A percentile compares a stretch with the other conserved stretches of the same genome.
These are phyloP conservation scores for Lasiurus borealis DNA, from an alignment of 2,113 vertebrate species.

Conservation along the genomic window DNA sequence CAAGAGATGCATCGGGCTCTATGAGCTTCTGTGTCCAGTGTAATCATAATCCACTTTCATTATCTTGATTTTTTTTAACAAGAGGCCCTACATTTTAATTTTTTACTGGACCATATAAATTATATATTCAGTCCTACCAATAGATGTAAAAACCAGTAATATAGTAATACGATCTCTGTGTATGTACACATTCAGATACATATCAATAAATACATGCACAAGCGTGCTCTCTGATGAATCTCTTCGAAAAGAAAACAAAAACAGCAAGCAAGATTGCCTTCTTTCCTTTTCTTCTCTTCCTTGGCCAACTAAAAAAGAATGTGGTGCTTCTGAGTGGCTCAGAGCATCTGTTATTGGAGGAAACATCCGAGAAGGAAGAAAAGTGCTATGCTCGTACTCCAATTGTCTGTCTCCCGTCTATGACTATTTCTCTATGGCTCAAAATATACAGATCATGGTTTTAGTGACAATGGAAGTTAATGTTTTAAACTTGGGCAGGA, in stretches of 20 bases:
- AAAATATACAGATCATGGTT: background rate
- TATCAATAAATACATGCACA: background rate
- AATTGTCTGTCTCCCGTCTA: background rate
- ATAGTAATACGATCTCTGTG: background rate
- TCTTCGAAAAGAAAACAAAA: background rate
- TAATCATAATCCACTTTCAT: background rate
- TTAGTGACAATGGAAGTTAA: background rate
- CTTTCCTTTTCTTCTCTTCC: background rate
- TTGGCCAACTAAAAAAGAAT: background rate
- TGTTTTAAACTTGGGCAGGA: background rate
- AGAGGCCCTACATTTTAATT: background rate
- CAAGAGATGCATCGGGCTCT: no score
- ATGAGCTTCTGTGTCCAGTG: background rate
- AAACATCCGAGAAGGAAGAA: constrained; percentile 11
- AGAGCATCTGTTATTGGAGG: background rate
- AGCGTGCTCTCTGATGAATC: background rate
- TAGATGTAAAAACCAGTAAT: background rate
- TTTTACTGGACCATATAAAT: background rate
- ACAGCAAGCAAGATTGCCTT: background rate
- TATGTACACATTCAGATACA: background rate
- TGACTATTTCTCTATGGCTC: background rate
- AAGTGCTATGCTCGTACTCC: background rate
- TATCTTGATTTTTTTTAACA: background rate
- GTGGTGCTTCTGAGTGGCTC: background rate
- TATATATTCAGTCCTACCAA: background rate